Evolutionary conservation across 2,888 invertebrate species (phyloP), one percentile per base, ranked within the genome.

Genomic region (Caenorhabditis angaria): DNA sequence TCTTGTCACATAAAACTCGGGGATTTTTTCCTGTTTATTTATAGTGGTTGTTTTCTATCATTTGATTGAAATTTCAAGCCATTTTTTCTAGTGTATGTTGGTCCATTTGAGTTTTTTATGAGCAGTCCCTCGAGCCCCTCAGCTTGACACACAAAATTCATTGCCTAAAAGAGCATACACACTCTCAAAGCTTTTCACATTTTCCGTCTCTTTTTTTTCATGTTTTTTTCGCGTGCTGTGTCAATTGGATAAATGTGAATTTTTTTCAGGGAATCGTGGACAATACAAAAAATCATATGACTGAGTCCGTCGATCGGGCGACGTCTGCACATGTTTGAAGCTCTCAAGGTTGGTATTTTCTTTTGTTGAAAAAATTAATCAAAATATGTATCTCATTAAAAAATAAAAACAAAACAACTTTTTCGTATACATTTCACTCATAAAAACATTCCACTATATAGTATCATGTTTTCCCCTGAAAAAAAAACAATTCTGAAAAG

Each of bases 281-380:
- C 3, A 27, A 53, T 27, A 4, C 32, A 10, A 47, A 32, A 56
- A 57, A 32, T 41, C 72, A 69, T 59, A 73, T 73, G 73, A 73
- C 73, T 73, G 65, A 65, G 65, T 65, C 69, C 73, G 67, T 68
- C 57, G 22, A 61, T 62, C 68, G 71, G 65, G 75, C 66, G 65
- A 70, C 66, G 72, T 75, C 77, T 64, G 71, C 73, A 70, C 67
- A 78, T 78, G 78, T 78, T 78, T 72, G 78, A 78, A 74, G 76
- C 78, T 65, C 66, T 78, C 63, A 78, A 78, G 71, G 77, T 78
- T 53, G 48, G 70, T 24, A 22, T 8, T 50, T 50, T 8, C 6
- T 24, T n/a, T n/a, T n/a, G n/a, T n/a, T n/a, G n/a, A n/a, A n/a
- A n/a, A n/a, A n/a, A n/a, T n/a, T n/a, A n/a, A n/a, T n/a, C 10